Evolutionary conservation across 2,797 vertebrate genomes (phyloP).

Genomic region (Argentina silus): DNA sequence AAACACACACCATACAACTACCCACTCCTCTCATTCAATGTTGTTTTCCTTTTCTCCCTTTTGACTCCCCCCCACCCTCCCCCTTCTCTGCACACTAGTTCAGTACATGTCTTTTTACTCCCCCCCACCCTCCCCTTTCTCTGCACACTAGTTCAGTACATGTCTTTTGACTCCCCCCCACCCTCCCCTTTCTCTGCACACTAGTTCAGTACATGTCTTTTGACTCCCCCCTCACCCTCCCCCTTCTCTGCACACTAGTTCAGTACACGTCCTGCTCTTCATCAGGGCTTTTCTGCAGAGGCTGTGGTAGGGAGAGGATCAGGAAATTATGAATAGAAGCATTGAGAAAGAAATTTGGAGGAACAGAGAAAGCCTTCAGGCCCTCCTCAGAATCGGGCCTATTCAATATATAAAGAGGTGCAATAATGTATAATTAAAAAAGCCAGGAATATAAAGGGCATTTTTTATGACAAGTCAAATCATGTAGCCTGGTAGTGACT

Average conservation of each 20-base stretch:
- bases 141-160: no score
- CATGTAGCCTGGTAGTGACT: not conserved
- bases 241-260: constrained; percentile 16
- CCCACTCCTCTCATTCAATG: not conserved
- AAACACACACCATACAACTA: no score
- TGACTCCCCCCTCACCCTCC: not conserved
- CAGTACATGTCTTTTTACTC: constrained; percentile 13
- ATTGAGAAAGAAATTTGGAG: constrained; percentile 13
- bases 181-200: constrained; percentile 15
- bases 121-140: not conserved
- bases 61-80: not conserved
- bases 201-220: no score
- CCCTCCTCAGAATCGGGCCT: constrained; percentile 48
- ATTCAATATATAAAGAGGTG: constrained; percentile 57
- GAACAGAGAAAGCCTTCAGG: constrained; percentile 40
- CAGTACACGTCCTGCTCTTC: constrained; percentile 31
- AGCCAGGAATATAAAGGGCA: constrained; percentile 52
- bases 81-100: constrained; percentile 5
- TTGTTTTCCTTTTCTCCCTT: not conserved
- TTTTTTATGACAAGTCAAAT: constrained; percentile 39
- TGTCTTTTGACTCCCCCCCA: constrained; percentile 9
- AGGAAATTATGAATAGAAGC: constrained; percentile 41
- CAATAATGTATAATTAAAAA: constrained; percentile 49
- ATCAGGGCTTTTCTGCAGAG: constrained; percentile 29
- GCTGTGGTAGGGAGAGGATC: not conserved